A percentile compares a stretch with the other conserved stretches of the same genome.
phyloP scores from a whole-genome alignment of 2,113 vertebrate genomes.

The Pseudonaja textilis region DNA sequence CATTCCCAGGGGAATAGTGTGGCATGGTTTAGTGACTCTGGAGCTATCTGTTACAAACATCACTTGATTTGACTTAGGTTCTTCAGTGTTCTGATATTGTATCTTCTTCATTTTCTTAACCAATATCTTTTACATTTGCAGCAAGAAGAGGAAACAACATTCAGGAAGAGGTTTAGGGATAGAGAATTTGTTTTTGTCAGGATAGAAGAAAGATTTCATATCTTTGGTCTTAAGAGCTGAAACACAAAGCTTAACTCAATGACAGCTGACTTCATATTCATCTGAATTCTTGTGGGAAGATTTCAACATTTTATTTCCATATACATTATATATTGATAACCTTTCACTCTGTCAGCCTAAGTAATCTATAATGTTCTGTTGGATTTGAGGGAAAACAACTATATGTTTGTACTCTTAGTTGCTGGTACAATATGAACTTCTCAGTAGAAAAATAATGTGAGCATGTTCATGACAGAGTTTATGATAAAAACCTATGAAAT shows the following conservation, averaged over 20 bases:
- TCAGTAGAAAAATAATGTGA: slow-evolving; percentile 33
- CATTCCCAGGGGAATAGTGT: slow-evolving; percentile 75
- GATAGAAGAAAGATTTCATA: slow-evolving; percentile 52
- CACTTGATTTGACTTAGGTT: slow-evolving; percentile 74
- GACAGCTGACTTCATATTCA: slow-evolving; percentile 60
- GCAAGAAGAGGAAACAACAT: slow-evolving; percentile 22
- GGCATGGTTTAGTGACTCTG: slow-evolving; percentile 77
- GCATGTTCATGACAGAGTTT: neutral
- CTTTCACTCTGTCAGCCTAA: neutral
- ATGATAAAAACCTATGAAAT: neutral
- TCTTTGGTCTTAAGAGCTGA: slow-evolving; percentile 61
- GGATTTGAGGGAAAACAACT: slow-evolving; percentile 40
- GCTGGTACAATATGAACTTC: slow-evolving; percentile 18
- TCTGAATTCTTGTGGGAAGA: slow-evolving; percentile 50
- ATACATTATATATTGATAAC: slow-evolving; percentile 14
- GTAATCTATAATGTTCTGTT: slow-evolving; percentile 40
- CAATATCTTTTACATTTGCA: slow-evolving; percentile 65
- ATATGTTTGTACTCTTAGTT: slow-evolving; percentile 35
- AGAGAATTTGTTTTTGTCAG: slow-evolving; percentile 47
- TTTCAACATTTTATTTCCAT: slow-evolving; percentile 47
- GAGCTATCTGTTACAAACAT: slow-evolving; percentile 76
- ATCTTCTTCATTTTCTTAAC: slow-evolving; percentile 59
- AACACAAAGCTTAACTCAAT: slow-evolving; percentile 54
- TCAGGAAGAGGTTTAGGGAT: neutral
- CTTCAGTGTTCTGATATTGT: slow-evolving; percentile 58